phyloP scores from a whole-genome alignment of 2,888 invertebrate genomes.

The Oxystoma pomonae region DNA sequence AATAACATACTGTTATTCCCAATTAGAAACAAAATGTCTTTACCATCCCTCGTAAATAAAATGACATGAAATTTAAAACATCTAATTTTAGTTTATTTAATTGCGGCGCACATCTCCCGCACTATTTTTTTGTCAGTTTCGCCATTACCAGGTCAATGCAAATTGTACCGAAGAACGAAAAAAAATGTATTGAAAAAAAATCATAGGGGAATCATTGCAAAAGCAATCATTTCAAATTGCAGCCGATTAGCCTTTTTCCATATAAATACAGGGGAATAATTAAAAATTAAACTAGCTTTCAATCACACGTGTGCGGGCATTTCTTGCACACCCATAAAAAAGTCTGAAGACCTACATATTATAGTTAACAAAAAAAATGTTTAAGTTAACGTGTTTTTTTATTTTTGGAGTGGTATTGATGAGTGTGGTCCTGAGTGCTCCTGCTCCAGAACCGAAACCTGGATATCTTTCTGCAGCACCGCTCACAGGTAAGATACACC shows the following conservation, averaged over 20 bases:
- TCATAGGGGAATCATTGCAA: not conserved
- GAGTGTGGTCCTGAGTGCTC: not conserved
- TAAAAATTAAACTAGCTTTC: not conserved
- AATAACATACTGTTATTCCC: too few species aligned
- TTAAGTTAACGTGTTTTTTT: not conserved
- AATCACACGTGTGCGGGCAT: too few species aligned
- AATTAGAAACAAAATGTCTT: too few species aligned
- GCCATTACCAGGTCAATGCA: not conserved
- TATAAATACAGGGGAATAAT: not conserved
- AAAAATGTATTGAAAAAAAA: not conserved
- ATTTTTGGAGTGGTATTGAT: not conserved
- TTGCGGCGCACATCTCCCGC: not conserved
- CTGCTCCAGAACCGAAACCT: not conserved
- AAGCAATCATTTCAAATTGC: not conserved
- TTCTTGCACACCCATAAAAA: too few species aligned
- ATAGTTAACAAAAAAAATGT: not conserved
- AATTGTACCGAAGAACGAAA: not conserved
- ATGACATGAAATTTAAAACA: too few species aligned
- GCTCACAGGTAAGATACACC: not conserved
- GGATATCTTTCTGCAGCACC: not conserved
- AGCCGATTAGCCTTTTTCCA: not conserved
- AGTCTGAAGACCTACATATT: too few species aligned
- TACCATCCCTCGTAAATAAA: too few species aligned
- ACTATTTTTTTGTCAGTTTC: not conserved
- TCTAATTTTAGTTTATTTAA: too few species aligned